Evolutionary conservation across 1,140 invertebrate species (phyloP), one percentile per base, ranked within the genome.

Genomic region (Philotrypesis tridentata): DNA sequence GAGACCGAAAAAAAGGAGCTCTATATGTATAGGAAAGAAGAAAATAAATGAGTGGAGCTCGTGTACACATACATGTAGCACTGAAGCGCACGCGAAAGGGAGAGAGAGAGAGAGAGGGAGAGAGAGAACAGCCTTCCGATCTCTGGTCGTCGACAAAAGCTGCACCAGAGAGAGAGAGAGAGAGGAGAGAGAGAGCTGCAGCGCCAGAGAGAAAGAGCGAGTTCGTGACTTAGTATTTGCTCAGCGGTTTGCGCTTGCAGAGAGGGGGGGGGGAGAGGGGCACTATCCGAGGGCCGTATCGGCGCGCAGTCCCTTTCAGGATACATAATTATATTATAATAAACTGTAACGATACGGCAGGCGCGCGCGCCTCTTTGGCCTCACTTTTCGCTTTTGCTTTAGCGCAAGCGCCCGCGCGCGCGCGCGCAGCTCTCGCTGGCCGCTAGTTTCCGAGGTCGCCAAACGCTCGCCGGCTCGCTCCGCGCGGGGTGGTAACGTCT

Each of bases 281-380:
- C 70, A 71, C 84, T 88, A 88, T 88, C 87, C 87, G 83, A 79
- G 76, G 84, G 79, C 25, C 68, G 84, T 85, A 87, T 88, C 87
- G 86, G 83, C 84, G 83, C 84, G 68, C 83, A 86, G 40, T 80
- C 55, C 85, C 84, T 89, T 86, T 84, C 85, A 87, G 89, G 90
- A 88, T 89, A 91, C 91, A 89, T 92, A 91, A 92, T 92, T 92
- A 91, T 91, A 92, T 89, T 92, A 92, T 91, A 92, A 91, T 91
- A 92, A 92, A 92, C 87, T 91, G 89, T 91, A 91, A 90, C 89
- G 90, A 92, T 91, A 89, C 84, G 84, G 61, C 60, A 80, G 70
- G 61, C 23, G 21, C 70, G 68, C 63, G 55, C 78, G 48, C 48
- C 21, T 79, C 70, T 79, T 71, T 70, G 55, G 68, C 55, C 60